phyloP scores from a whole-genome alignment of 2,888 invertebrate species.

The Xanthorhoe spadicearia region DNA sequence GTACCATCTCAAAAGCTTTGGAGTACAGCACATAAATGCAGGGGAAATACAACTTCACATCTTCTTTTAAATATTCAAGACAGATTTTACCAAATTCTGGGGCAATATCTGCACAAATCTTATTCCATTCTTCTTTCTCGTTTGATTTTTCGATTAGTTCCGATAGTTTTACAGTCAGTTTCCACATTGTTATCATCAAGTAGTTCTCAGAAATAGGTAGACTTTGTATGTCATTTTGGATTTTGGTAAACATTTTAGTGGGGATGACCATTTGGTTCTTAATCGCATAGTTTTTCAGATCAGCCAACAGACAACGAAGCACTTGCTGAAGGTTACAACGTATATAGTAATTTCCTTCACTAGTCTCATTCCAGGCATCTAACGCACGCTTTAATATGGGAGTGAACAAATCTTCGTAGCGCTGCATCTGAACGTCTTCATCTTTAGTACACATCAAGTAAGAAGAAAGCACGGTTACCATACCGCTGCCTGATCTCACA shows the following conservation, averaged over 20 bases:
- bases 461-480: constrained; percentile 52
- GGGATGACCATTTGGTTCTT: constrained; percentile 51
- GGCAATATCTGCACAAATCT: constrained; percentile 46
- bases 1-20: constrained; percentile 47
- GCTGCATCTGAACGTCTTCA: constrained; percentile 55
- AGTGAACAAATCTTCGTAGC: constrained; percentile 54
- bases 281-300: constrained; percentile 50
- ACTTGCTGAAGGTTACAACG: constrained; percentile 49
- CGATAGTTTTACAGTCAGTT: constrained; percentile 52
- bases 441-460: constrained; percentile 56
- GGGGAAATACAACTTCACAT: constrained; percentile 57
- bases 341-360: constrained; percentile 41
- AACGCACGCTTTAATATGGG: constrained; percentile 57
- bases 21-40: constrained; percentile 61
- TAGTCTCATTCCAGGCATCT: constrained; percentile 50
- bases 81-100: constrained; percentile 57
- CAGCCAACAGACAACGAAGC: constrained; percentile 46
- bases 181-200: constrained; percentile 58
- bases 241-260: constrained; percentile 50
- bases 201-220: constrained; percentile 61
- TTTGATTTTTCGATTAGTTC: constrained; percentile 48
- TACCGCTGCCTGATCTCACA: constrained; percentile 33
- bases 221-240: constrained; percentile 49
- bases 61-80: constrained; percentile 57
- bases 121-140: constrained; percentile 43